Conservation (phyloP, 53 echinoderm and acorn worm genomes). For the Stichopus horrens region DNA sequence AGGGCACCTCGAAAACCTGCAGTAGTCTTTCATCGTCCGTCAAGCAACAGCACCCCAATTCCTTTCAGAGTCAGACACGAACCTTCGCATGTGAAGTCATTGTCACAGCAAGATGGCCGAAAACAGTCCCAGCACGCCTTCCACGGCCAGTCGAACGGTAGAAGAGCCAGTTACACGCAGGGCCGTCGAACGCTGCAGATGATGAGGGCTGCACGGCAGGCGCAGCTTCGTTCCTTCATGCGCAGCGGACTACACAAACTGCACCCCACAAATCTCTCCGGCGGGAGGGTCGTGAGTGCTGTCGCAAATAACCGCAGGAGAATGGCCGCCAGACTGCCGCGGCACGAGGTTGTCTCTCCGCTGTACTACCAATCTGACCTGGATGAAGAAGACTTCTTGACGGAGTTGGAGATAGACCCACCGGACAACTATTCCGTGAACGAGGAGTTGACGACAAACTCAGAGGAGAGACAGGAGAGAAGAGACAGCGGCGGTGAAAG, state of each 20-base stretch:
- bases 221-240: neutral
- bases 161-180: neutral
- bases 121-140: neutral
- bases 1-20: slow-evolving; percentile 46
- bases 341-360: neutral
- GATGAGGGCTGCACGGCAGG: slow-evolving; percentile 24
- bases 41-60: slow-evolving; percentile 31
- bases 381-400: slow-evolving; percentile 50
- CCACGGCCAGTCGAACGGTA: neutral
- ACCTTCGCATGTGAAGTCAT: neutral
- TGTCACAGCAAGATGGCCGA: neutral
- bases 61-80: slow-evolving; percentile 26
- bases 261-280: slow-evolving; percentile 8
- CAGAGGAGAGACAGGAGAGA: slow-evolving; percentile 18
- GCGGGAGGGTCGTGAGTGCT: neutral
- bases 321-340: slow-evolving; percentile 30
- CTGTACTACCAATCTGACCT: slow-evolving; percentile 22
- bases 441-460: slow-evolving; percentile 40
- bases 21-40: slow-evolving; percentile 33
- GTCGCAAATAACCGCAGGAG: neutral
- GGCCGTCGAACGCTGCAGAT: slow-evolving; percentile 10
- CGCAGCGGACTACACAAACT: slow-evolving; percentile 23
- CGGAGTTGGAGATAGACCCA: slow-evolving; percentile 61
- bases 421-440: slow-evolving; percentile 53
- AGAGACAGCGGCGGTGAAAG: neutral